Evolutionary conservation across 2,888 invertebrate species (phyloP).

Genomic region (Epicampocera succincta): DNA sequence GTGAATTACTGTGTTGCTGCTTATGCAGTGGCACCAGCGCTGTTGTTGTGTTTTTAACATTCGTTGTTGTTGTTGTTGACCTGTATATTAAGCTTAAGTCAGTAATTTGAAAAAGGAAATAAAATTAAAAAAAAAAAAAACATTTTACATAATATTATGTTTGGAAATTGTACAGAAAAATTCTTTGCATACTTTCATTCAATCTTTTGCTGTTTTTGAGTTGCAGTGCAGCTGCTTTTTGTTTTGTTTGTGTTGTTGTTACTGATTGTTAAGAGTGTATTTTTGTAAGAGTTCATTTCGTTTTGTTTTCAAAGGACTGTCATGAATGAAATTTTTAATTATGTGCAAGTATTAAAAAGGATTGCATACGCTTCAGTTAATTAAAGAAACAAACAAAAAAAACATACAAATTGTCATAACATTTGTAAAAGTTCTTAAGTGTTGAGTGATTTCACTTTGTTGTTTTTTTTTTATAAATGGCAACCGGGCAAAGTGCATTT

Average conservation of each 20-base stretch:
- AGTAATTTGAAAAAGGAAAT: conserved; percentile 11
- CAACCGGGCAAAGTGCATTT: too few relatives aligned
- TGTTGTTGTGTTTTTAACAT: conserved; percentile 5
- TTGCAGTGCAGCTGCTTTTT: neutral
- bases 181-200: conserved; percentile 15
- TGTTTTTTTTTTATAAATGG: neutral
- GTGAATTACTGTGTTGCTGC: conserved; percentile 2
- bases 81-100: conserved; percentile 44
- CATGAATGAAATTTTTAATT: conserved; percentile 52
- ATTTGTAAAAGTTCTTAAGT: conserved; percentile 30
- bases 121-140: conserved; percentile 30
- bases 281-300: conserved; percentile 23
- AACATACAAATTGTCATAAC: conserved; percentile 14
- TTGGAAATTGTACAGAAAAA: conserved; percentile 41
- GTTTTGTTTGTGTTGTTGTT: conserved; percentile 7
- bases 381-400: conserved; percentile 25
- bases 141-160: conserved; percentile 37
- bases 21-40: neutral
- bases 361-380: conserved; percentile 46
- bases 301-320: conserved; percentile 32
- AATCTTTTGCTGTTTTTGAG: too few relatives aligned
- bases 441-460: too few relatives aligned
- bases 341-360: conserved; percentile 25
- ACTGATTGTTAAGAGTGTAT: conserved; percentile 14
- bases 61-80: conserved; percentile 36